Conservation (phyloP, 2,797 vertebrate genomes). For the Sebastes matsubarae region DNA sequence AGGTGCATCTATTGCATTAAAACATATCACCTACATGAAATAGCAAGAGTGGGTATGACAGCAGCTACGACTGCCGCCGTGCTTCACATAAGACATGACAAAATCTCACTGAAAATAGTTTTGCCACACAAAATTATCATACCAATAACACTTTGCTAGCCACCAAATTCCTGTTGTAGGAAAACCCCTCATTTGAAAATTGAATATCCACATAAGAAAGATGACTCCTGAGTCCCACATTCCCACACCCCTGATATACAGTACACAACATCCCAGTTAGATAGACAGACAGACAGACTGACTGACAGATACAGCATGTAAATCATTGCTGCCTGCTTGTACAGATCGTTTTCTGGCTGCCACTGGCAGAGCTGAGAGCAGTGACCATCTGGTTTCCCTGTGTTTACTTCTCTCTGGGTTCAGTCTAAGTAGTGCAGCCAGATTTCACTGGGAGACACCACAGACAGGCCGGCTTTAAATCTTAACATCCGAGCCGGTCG, state of each 20-base stretch:
- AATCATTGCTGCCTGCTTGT: constrained; percentile 45
- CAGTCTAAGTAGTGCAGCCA: constrained; percentile 57
- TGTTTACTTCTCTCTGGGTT: constrained; percentile 66
- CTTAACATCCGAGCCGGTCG: constrained; percentile 36
- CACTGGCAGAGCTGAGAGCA: constrained; percentile 46
- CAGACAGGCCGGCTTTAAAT: constrained; percentile 52
- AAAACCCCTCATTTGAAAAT: neutral
- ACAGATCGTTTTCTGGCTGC: constrained; percentile 54
- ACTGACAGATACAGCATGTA: constrained; percentile 24
- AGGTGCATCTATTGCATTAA: neutral
- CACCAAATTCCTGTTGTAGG: neutral
- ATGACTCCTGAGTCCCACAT: neutral
- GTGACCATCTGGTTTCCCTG: constrained; percentile 68
- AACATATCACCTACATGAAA: neutral
- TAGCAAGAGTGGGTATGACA: neutral
- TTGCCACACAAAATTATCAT: too few species aligned
- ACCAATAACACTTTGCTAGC: neutral
- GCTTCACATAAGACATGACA: neutral
- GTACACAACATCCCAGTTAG: constrained; percentile 5
- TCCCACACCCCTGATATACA: neutral
- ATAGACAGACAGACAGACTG: constrained; percentile 15
- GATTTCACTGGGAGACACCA: constrained; percentile 57
- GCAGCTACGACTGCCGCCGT: neutral
- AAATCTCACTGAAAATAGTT: neutral
- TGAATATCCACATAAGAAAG: neutral